Conservation (phyloP, 1,140 invertebrate genomes). For the Heliconius congener region DNA sequence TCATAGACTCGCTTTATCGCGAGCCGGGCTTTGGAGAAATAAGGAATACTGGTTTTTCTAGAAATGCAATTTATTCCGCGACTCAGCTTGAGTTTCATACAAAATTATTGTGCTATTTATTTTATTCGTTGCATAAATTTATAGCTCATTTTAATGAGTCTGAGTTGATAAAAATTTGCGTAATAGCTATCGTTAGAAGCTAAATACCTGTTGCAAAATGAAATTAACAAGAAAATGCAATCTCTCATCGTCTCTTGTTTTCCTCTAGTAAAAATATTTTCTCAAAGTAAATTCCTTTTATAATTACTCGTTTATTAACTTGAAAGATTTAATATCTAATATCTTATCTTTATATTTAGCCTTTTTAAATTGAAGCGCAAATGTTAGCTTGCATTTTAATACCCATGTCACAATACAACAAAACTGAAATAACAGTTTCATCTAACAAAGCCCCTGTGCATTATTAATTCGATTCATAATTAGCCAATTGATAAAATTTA, state of each 20-base stretch:
- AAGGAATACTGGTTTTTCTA: conserved; percentile 15
- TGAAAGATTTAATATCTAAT: not conserved
- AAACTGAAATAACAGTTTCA: conserved; percentile 5
- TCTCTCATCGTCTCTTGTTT: not conserved
- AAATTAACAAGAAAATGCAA: conserved; percentile 11
- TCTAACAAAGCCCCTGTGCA: not conserved
- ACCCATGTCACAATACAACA: not conserved
- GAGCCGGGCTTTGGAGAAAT: conserved; percentile 8
- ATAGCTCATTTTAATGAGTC: conserved; percentile 4
- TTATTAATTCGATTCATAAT: not conserved
- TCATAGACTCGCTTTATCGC: conserved; percentile 18
- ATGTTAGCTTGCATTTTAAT: not conserved
- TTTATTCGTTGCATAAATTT: conserved; percentile 7
- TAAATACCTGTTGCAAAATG: not conserved
- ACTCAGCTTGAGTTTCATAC: not conserved
- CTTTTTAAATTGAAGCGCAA: not conserved
- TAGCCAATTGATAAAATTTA: conserved; percentile 6
- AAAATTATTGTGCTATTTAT: conserved; percentile 11
- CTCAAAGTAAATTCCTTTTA: not conserved
- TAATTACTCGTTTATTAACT: not conserved
- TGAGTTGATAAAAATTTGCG: not conserved
- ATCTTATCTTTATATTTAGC: no score
- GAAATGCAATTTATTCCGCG: conserved; percentile 6
- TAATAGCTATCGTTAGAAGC: not conserved
- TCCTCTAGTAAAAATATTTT: not conserved